Base-by-base conservation (phyloP, 2,888 invertebrate genomes). In the Rhogogaster chlorosoma region DNA sequence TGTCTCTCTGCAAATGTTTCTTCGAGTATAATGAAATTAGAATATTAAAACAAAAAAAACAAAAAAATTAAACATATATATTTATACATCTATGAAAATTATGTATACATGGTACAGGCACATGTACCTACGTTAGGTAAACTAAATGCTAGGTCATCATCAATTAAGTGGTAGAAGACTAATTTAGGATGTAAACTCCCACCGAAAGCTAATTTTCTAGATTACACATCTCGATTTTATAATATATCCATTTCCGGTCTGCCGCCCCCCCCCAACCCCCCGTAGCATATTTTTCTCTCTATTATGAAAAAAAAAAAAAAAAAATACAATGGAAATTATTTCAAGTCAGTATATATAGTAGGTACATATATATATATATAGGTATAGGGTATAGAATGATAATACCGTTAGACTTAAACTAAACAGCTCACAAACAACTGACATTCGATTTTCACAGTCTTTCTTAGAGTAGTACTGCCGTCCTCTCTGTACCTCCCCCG, bases 221-320 rank as follows among this genome's bases (percentile, higher is more conserved):
- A 80, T 80, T 80, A 80, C 49, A 61, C 80, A 57, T 80, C 80
- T 80, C 61, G 80, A 77, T 49, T 49, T 18, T 77, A 53, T 29
- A 73, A 77, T 77, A 42, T 36, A 18, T 78, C 86, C 86, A 87
- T 85, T 85, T 85, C 83, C 86, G 82, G 32, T 61, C 18, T 29
- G 36, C 84, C 86, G 87, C 85, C 85, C 83, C 73, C 87, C 67
- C 83, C 61, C n/a, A 67, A 18, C 26, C 83, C 26, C 77, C 49
- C 61, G 49, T 64, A 18, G 42, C 67, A 32, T 78, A 53, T 78
- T 22, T 84, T 22, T 53, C 18, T 53, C 49, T 84, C 10, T 67
- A 18, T 32, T 26, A 38, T 42, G 5, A 10, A 45, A 22, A 73
- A 18, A 9, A 10, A 18, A 26, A 26, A 75, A 32, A 78, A 26